These are phyloP conservation scores for Arctia plantaginis DNA, from an alignment of 2,888 invertebrate genomes.

Conservation along the genomic window DNA sequence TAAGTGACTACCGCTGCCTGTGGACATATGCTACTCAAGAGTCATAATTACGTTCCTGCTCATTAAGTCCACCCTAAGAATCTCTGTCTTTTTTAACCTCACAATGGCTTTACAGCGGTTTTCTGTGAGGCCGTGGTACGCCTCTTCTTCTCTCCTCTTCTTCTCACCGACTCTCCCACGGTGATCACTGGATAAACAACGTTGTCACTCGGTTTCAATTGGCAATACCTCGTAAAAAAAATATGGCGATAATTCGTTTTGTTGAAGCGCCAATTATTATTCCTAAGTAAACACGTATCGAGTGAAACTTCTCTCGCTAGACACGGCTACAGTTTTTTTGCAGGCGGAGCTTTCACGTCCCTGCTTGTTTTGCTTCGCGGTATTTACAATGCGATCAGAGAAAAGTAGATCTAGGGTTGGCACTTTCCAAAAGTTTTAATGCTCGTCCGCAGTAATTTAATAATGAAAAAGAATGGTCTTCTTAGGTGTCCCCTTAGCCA, in stretches of 20 bases:
- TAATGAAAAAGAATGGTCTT: neutral
- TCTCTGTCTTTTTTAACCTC: too few species aligned
- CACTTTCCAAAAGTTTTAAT: neutral
- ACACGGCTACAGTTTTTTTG: conserved; percentile 38
- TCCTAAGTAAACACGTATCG: conserved; percentile 29
- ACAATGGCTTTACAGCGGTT: too few species aligned
- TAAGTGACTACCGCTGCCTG: neutral
- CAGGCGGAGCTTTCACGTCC: conserved; percentile 45
- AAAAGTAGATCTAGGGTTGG: conserved; percentile 30
- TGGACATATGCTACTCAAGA: neutral
- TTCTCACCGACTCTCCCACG: neutral
- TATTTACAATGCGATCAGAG: conserved; percentile 48
- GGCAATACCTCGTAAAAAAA: conserved; percentile 29
- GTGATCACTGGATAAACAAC: conserved; percentile 6
- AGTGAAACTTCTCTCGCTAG: conserved; percentile 40
- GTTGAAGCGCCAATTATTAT: conserved; percentile 29
- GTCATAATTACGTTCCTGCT: too few species aligned
- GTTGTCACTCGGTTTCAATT: conserved; percentile 29
- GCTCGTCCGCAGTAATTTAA: neutral
- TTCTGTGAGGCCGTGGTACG: too few species aligned
- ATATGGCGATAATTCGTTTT: conserved; percentile 32
- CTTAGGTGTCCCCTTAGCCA: neutral
- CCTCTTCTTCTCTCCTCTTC: too few species aligned
- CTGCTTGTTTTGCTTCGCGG: conserved; percentile 19
- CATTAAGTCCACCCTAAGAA: too few species aligned